These are phyloP conservation scores for Leucopsar rothschildi DNA, from an alignment of 2,113 vertebrate species.

Conservation along the genomic window DNA sequence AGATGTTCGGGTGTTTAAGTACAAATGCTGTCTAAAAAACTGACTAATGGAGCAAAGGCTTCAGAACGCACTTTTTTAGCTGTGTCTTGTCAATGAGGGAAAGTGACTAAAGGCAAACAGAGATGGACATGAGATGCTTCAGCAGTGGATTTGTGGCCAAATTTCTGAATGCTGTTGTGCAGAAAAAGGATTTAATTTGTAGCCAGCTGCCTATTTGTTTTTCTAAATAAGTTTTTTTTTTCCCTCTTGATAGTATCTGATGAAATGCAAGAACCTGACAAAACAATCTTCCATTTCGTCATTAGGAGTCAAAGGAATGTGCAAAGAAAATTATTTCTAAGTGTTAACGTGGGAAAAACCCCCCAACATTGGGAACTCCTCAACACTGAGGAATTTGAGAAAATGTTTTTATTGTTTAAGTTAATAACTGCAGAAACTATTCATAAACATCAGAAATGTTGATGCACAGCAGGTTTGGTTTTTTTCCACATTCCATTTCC, in stretches of 20 bases:
- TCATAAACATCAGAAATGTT: neutral
- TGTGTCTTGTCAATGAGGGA: too few species aligned
- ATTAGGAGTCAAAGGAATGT: neutral
- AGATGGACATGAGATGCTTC: neutral
- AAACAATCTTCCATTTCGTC: neutral
- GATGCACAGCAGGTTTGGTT: neutral
- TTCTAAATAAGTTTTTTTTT: too few species aligned
- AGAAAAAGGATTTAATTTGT: neutral
- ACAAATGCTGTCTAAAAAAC: neutral
- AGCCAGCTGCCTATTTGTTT: neutral
- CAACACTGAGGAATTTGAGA: neutral
- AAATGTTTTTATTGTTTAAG: neutral
- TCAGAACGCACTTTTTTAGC: neutral
- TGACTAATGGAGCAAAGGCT: neutral
- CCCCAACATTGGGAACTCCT: neutral
- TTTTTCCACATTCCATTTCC: neutral
- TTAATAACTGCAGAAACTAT: neutral
- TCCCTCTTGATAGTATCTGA: neutral
- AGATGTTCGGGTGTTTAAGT: neutral
- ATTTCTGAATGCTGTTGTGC: neutral
- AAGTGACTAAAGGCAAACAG: neutral
- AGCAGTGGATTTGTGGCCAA: neutral
- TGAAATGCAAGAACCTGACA: neutral
- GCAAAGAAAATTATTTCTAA: neutral
- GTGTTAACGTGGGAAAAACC: neutral